Percentiles rank a stretch among this genome's conserved stretches.
Conservation (phyloP, 1,140 invertebrate species). For the Colletes latitarsis region DNA sequence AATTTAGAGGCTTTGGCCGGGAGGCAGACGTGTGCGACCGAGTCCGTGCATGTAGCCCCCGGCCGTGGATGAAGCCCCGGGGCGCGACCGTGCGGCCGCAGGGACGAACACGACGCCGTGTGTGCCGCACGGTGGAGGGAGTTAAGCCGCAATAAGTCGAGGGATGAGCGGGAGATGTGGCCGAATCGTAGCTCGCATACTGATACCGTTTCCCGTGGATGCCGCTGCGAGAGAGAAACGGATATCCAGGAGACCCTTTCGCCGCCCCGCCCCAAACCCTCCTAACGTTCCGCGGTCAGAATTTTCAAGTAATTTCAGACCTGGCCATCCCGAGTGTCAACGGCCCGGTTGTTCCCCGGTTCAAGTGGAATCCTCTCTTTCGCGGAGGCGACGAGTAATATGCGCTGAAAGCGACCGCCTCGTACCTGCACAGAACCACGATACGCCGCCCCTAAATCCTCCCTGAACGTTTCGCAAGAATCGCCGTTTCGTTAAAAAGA, state of each 20-base stretch:
- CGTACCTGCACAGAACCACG: neutral
- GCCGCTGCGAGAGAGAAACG: constrained; percentile 36
- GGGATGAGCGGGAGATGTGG: constrained; percentile 81
- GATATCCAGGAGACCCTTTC: constrained; percentile 27
- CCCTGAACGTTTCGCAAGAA: neutral
- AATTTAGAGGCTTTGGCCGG: constrained; percentile 80
- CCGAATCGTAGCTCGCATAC: constrained; percentile 81
- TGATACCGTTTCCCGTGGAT: constrained; percentile 75
- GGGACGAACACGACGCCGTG: constrained; percentile 63
- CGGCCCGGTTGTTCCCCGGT: constrained; percentile 4
- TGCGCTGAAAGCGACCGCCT: neutral
- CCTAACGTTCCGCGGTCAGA: constrained; percentile 46
- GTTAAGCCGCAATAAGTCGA: constrained; percentile 81
- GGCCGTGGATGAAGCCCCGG: constrained; percentile 53
- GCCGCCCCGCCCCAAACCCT: neutral
- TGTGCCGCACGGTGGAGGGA: constrained; percentile 65
- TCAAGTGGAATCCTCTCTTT: constrained; percentile 11
- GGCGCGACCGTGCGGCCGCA: constrained; percentile 58
- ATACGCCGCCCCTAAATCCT: constrained; percentile 11
- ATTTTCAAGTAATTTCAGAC: constrained; percentile 60
- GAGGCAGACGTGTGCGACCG: constrained; percentile 66
- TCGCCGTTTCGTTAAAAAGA: no score
- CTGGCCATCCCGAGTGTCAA: constrained; percentile 43
- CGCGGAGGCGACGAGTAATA: neutral
- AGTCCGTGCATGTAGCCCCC: constrained; percentile 46